These are phyloP conservation scores for Sarotherodon lohbergeri DNA, from an alignment of 2,113 vertebrate genomes.

Conservation along the genomic window DNA sequence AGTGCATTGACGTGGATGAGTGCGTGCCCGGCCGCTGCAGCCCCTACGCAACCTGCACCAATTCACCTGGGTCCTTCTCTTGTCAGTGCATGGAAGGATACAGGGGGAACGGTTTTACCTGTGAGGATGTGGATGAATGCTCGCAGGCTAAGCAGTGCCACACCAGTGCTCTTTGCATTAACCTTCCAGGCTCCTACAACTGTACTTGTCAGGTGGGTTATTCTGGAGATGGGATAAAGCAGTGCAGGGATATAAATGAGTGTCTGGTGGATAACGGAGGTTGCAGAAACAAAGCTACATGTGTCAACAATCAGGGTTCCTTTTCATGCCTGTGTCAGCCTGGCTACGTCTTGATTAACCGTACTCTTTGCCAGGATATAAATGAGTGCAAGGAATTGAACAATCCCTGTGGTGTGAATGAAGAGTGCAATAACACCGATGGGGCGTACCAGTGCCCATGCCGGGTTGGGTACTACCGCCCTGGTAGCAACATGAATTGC, in stretches of 20 bases:
- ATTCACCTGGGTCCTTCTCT: slow-evolving; percentile 69
- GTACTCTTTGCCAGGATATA: slow-evolving; percentile 72
- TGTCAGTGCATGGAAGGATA: slow-evolving; percentile 71
- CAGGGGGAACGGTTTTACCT: slow-evolving; percentile 69
- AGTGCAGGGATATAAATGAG: slow-evolving; percentile 75
- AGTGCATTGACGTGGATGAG: slow-evolving; percentile 73
- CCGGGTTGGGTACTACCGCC: slow-evolving; percentile 59
- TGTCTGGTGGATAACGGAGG: slow-evolving; percentile 72
- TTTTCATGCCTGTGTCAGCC: slow-evolving; percentile 66
- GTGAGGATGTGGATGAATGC: slow-evolving; percentile 75
- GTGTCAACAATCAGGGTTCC: slow-evolving; percentile 72
- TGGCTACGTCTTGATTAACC: slow-evolving; percentile 69
- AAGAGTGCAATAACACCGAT: slow-evolving; percentile 70
- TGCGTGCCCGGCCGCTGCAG: slow-evolving; percentile 64
- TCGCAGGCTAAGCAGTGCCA: slow-evolving; percentile 56
- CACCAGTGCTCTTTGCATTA: slow-evolving; percentile 63
- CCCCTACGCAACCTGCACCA: slow-evolving; percentile 61
- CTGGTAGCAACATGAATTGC: slow-evolving; percentile 54
- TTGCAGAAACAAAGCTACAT: slow-evolving; percentile 67
- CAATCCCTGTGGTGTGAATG: slow-evolving; percentile 62
- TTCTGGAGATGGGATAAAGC: slow-evolving; percentile 65
- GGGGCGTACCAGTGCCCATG: slow-evolving; percentile 74
- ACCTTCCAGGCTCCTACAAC: slow-evolving; percentile 69
- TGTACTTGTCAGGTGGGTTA: slow-evolving; percentile 73
- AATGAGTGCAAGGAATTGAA: slow-evolving; percentile 65